Percentiles rank a stretch among this genome's conserved stretches.
Evolutionary conservation across 2,797 vertebrate species (phyloP).

Genomic region (Sardinella longiceps): DNA sequence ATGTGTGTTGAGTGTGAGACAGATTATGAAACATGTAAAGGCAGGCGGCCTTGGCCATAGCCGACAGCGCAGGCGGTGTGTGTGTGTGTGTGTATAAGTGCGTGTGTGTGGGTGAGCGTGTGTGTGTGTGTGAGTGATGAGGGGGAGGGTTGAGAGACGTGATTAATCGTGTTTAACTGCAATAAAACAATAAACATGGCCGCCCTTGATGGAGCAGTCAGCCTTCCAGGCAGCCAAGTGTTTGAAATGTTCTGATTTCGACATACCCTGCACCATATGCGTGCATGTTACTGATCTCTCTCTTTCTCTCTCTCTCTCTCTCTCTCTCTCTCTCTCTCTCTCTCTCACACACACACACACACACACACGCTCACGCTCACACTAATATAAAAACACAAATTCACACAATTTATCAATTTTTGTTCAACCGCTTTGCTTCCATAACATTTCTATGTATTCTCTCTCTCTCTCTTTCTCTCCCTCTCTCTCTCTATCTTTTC

Average conservation of each 20-base stretch:
- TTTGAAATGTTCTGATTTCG: constrained; percentile 54
- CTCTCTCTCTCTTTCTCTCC: not conserved
- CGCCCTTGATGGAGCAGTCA: constrained; percentile 50
- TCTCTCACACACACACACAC: not conserved
- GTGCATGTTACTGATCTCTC: not conserved
- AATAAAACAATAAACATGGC: constrained; percentile 67
- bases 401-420: not conserved
- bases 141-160: constrained; percentile 33
- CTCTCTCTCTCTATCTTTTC: constrained; percentile 27
- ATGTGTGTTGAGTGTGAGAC: not conserved
- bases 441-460: constrained; percentile 9
- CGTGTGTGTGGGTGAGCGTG: constrained; percentile 4
- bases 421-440: not conserved
- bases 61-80: not conserved
- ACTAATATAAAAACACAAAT: no score
- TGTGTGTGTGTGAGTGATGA: constrained; percentile 35
- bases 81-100: constrained; percentile 21
- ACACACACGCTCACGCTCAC: not conserved
- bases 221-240: constrained; percentile 43
- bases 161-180: constrained; percentile 57
- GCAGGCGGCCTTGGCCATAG: not conserved
- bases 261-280: constrained; percentile 38
- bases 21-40: constrained; percentile 12
- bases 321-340: not conserved
- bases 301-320: not conserved